phyloP scores from a whole-genome alignment of 2,113 vertebrate genomes.

The Cygnus atratus region DNA sequence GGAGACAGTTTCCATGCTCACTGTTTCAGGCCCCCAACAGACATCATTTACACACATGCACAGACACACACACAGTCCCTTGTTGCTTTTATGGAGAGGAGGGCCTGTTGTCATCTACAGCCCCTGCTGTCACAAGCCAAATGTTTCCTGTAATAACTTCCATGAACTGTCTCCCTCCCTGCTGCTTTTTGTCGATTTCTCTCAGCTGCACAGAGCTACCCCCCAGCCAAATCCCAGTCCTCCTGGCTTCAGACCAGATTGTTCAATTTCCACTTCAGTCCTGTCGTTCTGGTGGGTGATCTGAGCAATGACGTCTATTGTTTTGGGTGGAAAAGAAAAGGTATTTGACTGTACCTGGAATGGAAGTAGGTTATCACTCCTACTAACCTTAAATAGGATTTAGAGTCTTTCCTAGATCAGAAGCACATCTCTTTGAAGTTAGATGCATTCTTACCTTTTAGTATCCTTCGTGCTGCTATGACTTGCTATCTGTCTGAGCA shows the following conservation, averaged over 20 bases:
- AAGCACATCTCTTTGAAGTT: neutral
- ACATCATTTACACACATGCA: accelerated
- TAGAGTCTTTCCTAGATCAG: neutral
- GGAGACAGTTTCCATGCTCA: neutral
- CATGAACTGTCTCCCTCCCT: neutral
- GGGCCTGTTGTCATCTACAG: neutral
- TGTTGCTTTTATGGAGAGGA: neutral
- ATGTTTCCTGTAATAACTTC: neutral
- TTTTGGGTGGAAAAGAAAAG: neutral
- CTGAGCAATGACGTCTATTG: neutral
- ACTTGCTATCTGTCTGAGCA: neutral
- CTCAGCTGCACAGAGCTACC: neutral
- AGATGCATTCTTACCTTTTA: neutral
- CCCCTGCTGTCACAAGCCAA: neutral
- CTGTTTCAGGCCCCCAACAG: neutral
- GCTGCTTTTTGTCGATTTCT: neutral
- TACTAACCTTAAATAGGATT: neutral
- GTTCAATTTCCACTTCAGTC: neutral
- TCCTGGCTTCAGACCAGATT: neutral
- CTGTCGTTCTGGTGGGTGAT: neutral
- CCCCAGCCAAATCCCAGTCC: neutral
- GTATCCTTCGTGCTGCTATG: neutral
- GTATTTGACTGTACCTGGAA: neutral
- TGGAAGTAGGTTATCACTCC: neutral
- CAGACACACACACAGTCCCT: too few relatives aligned